Conservation (phyloP, 2,113 vertebrate genomes). For the Spizaetus ornatus region DNA sequence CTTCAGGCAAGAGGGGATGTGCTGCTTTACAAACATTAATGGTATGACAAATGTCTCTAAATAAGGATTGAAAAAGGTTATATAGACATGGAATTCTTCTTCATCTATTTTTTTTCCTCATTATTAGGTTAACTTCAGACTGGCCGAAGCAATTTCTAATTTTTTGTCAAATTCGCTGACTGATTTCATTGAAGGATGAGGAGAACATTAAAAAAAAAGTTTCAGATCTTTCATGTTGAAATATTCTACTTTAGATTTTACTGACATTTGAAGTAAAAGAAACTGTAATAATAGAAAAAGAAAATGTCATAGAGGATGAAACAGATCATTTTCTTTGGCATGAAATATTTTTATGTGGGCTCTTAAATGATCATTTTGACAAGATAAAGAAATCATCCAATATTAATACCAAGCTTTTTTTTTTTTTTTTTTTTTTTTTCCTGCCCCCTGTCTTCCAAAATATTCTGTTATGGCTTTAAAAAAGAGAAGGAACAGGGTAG, state of each 20-base stretch:
- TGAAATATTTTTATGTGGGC: not conserved
- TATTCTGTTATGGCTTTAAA: not conserved
- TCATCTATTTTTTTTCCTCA: not conserved
- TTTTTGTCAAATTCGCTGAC: not conserved
- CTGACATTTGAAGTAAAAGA: not conserved
- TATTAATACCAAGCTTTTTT: not conserved
- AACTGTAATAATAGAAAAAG: not conserved
- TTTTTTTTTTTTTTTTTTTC: no score
- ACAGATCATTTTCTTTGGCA: not conserved
- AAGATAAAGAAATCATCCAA: not conserved
- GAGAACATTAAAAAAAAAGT: not conserved
- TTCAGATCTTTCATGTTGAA: not conserved
- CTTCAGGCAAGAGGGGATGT: not conserved
- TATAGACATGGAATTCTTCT: not conserved
- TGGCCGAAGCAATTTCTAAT: not conserved
- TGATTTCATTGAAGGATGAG: not conserved
- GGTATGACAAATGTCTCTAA: not conserved
- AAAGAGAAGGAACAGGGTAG: not conserved
- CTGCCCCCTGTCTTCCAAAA: not conserved
- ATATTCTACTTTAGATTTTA: not conserved
- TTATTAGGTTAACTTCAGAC: not conserved
- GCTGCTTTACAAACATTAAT: not conserved
- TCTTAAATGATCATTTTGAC: not conserved
- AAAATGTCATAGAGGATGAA: not conserved
- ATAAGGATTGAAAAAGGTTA: not conserved